Base-by-base conservation (phyloP, 2,797 vertebrate genomes). In the Darevskia mixta region DNA sequence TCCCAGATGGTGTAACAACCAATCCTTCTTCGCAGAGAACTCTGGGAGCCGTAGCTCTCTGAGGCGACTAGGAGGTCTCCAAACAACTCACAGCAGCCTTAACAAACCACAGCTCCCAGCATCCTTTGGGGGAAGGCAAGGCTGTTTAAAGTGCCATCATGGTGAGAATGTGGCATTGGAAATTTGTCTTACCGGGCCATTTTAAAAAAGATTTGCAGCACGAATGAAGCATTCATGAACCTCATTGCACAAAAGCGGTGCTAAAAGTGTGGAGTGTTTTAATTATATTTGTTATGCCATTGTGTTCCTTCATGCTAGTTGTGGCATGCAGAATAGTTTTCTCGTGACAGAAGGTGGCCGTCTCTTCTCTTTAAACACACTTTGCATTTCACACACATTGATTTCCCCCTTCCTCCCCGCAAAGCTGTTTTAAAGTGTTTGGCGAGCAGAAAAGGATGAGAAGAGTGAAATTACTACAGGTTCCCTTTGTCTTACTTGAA, bases 401-500 rank as follows among this genome's bases (percentile, higher is more conserved):
- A 35, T 72, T 18, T 49, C 27, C 23, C 77, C 27, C 15, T 13
- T 20, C 13, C 67, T 15, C 49, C 49, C 55, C 92, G 41, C 58
- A 0, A 86, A 76, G 2, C 3, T 43, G 77, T 90, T 91, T 78
- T 9, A 86, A 88, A 15, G 0, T 66, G 71, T 10, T 69, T 93
- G 9, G 78, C 89, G 71, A 45, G 2, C 0, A 0, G 29, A 79
- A 90, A 79, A 1, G 0, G 78, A 38, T 58, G 88, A 79, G 81
- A 4, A 64, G 64, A 41, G 49, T 79, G 80, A 20, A 0, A 0
- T 0, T 82, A 15, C 35, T 20, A n/a, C 80, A 61, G 35, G 1
- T 76, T 92, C 92, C 88, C 43, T 92, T 79, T 91, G 55, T 67
- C 64, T 91, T 92, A 81, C 3, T 91, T 94, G 73, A 91, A 90